Conservation (phyloP, 2,113 vertebrate genomes). For the Pteropus alecto region DNA sequence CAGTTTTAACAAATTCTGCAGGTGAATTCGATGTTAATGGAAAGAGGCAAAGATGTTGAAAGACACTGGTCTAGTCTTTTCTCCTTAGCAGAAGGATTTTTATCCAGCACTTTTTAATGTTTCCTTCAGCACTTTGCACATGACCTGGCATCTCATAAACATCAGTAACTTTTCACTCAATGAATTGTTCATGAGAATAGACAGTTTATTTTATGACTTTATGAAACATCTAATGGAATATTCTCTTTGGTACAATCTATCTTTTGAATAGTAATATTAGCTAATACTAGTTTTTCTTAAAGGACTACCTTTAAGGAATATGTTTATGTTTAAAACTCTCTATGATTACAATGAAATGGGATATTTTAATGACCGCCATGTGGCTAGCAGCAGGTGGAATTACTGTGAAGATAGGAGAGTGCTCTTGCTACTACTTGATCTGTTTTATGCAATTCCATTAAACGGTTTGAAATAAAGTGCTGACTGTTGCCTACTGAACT, state of each 20-base stretch:
- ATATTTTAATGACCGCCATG: slow-evolving; percentile 42
- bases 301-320: slow-evolving; percentile 10
- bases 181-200: neutral
- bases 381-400: slow-evolving; percentile 47
- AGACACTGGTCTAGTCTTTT: neutral
- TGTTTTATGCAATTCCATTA: slow-evolving; percentile 51
- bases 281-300: neutral
- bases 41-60: neutral
- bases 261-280: slow-evolving; percentile 26
- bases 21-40: neutral
- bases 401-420: slow-evolving; percentile 48
- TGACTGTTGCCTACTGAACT: slow-evolving; percentile 55
- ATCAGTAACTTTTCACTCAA: neutral
- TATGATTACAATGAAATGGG: neutral
- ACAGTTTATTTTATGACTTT: slow-evolving; percentile 28
- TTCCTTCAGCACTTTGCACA: neutral
- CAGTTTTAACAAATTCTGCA: neutral
- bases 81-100: neutral
- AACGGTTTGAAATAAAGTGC: slow-evolving; percentile 60
- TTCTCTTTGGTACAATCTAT: neutral
- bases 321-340: slow-evolving; percentile 32
- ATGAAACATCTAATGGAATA: slow-evolving; percentile 21
- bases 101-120: neutral
- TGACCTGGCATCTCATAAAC: neutral
- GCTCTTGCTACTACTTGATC: slow-evolving; percentile 27